A percentile compares a stretch with the other conserved stretches of the same genome.
Evolutionary conservation across 2,888 invertebrate species (phyloP).

Genomic region (Alitta virens): DNA sequence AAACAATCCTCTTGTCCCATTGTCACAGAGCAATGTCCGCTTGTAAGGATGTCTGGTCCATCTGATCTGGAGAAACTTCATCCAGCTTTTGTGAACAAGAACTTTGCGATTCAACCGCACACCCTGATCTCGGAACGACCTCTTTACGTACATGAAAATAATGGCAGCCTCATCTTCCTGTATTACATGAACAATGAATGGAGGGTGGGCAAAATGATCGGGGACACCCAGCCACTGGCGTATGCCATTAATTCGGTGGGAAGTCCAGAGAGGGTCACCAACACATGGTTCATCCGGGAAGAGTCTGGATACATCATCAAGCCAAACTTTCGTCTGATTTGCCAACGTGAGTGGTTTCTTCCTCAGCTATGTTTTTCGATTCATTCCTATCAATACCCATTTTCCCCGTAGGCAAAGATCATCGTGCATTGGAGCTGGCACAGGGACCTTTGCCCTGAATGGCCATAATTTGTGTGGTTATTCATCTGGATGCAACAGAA

Average conservation of each 20-base stretch:
- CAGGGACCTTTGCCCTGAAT: too few relatives aligned
- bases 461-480: too few relatives aligned
- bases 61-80: not conserved
- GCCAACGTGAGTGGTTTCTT: not conserved
- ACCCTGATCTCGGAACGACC: not conserved
- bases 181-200: not conserved
- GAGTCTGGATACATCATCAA: not conserved
- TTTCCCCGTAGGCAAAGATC: too few relatives aligned
- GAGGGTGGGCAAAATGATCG: not conserved
- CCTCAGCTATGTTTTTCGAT: too few relatives aligned
- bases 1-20: too few relatives aligned
- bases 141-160: not conserved
- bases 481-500: too few relatives aligned
- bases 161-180: not conserved
- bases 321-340: not conserved
- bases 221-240: not conserved
- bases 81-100: not conserved
- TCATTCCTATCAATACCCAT: too few relatives aligned
- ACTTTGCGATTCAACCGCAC: slow-evolving; percentile 1
- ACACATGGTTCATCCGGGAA: not conserved
- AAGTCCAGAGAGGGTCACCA: not conserved
- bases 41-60: too few relatives aligned
- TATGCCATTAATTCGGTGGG: not conserved
- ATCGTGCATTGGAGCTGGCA: too few relatives aligned
- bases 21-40: not conserved